These are phyloP conservation scores for Tetragonisca angustula DNA, from an alignment of 2,888 invertebrate genomes.

Conservation along the genomic window DNA sequence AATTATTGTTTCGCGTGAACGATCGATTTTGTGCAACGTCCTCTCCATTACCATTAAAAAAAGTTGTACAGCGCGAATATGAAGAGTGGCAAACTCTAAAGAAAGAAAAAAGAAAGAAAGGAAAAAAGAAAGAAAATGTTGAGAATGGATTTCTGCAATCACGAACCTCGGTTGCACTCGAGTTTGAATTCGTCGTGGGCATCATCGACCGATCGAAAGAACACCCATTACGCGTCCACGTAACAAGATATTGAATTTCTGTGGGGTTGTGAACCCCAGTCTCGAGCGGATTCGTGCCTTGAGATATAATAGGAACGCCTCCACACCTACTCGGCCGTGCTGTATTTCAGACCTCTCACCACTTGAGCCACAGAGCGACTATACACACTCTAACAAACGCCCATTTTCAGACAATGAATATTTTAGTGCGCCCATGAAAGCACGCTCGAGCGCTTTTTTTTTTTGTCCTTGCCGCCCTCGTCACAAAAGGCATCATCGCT, in stretches of 20 bases:
- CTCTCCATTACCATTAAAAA: constrained; percentile 54
- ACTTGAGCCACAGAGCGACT: constrained; percentile 60
- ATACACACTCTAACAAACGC: constrained; percentile 76
- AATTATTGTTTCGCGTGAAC: constrained; percentile 40
- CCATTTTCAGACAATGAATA: constrained; percentile 80
- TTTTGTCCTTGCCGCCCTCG: constrained; percentile 61
- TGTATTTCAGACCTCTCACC: constrained; percentile 60
- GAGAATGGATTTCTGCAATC: background rate
- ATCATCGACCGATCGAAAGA: constrained; percentile 63
- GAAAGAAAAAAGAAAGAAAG: no score
- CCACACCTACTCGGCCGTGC: constrained; percentile 59
- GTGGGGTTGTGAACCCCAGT: constrained; percentile 57
- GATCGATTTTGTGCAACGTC: constrained; percentile 18
- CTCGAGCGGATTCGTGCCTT: constrained; percentile 69
- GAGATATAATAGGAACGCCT: constrained; percentile 75
- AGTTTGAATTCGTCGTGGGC: constrained; percentile 43
- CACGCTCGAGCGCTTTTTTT: constrained; percentile 62
- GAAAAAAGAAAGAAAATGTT: background rate
- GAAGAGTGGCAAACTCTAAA: background rate
- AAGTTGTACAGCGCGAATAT: constrained; percentile 24
- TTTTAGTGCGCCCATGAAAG: constrained; percentile 77
- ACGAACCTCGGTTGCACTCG: constrained; percentile 40
- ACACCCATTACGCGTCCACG: constrained; percentile 62
- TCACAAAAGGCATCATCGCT: constrained; percentile 66
- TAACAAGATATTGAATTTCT: constrained; percentile 74